Evolutionary conservation across 2,888 invertebrate species (phyloP), one percentile per base, ranked within the genome.

Genomic region (Eupithecia subfuscata): DNA sequence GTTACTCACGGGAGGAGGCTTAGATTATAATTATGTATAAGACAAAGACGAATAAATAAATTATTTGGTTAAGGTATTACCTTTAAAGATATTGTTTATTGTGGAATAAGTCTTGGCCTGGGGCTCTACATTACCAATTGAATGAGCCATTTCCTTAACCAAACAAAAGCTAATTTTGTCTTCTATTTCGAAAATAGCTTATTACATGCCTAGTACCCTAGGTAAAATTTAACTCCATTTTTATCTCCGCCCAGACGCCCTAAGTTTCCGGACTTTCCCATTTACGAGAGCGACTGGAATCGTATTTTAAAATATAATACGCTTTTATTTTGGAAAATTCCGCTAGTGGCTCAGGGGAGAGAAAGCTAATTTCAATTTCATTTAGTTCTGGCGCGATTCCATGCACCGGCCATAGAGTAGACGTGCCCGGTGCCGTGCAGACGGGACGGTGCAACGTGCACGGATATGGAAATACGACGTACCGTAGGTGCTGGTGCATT

Each of bases 341-440:
- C 90, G 90, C 92, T 90, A 90, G 88, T 89, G 92, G 91, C 94
- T 92, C 93, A 86, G 75, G 94, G 94, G 94, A 94, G 92, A 86
- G 92, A 90, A 93, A 94, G 93, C 94, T 94, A 94, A 94, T 94
- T 94, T 94, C 94, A 94, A 94, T 94, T 94, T 94, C 94, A 94
- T 94, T 94, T 94, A 94, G 94, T 93, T 92, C 94, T 94, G 94
- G 94, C 94, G 94, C 92, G 89, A 90, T 92, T 94, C 94, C 94
- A 94, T 94, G 93, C 91, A 91, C 89, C 89, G 86, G 78, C 71
- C 92, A 91, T 74, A 93, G 94, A 93, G 70, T 82, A 80, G 52
- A 30, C 69, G 64, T 56, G n/a, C n/a, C n/a, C n/a, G n/a, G n/a
- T n/a, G 43, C 22, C 81, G 25, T 73, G 78, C 75, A 75, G 80